Evolutionary conservation across 1,140 invertebrate species (phyloP), one percentile per base, ranked within the genome.

Genomic region (Drosophila cardini): DNA sequence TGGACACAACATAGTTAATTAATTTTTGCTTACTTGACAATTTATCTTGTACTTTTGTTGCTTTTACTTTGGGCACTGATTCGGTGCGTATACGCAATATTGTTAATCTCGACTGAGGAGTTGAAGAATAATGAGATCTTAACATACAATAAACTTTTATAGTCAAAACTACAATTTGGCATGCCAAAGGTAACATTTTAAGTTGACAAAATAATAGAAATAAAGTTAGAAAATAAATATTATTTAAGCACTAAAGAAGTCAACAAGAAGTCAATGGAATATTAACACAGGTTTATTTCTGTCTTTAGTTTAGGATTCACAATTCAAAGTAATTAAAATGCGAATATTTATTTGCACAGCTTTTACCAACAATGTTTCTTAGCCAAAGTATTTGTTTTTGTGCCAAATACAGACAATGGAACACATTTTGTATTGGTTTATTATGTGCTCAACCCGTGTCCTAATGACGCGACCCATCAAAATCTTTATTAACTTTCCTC

Each of bases 401-500:
- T 58, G 18, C n/a, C 7, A 9, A 32, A 16, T 15, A 6, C 10
- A 43, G 21, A 68, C 55, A 68, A 53, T 34, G 36, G 50, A 73
- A 73, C 71, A 73, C 48, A 40, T 73, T 55, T 15, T 10, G 21
- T 8, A 15, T 10, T 10, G 46, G 18, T 11, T 26, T 34, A 34
- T 34, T 63, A 21, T 38, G 52, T 40, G 15, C 60, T 63, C 21
- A 4, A 26, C 21, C 21, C 18, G 46, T 65, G 40, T 68, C 40
- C 45, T 68, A 60, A 48, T 61, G 56, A 57, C 36, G 38, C 36
- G 38, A 67, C 2, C 38, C 26, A 43, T n/a, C 36, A 5, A 58
- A 58, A 40, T 55, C 40, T 13, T 62, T 62, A 34, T 60, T 53
- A 53, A 56, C 56, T 64, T 61, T 60, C 67, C 32, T 68, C 55